Base-by-base conservation (phyloP, 2,113 vertebrate species). In the Columba janthina region DNA sequence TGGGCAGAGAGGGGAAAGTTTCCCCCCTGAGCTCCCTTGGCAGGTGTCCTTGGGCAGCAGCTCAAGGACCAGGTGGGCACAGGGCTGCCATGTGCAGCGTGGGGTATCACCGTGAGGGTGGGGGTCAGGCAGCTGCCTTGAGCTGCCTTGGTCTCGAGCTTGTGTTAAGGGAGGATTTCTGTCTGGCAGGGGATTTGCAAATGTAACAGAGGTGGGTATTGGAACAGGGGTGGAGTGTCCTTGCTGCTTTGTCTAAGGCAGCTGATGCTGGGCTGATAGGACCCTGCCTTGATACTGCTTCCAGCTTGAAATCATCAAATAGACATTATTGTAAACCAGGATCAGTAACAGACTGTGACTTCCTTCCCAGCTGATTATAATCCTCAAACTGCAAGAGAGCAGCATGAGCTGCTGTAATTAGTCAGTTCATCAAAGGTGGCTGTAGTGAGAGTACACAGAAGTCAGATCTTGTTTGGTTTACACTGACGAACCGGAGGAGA, bases 41-140 rank as follows among this genome's bases (percentile, higher is more conserved):
- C 1, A 8, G 26, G 44, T 1, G 6, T 26, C 60, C 28, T 21
- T 4, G 4, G 46, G n/a, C 42, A 46, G 58, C 4, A 5, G 38
- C 16, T 42, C 0, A 2, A 32, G 38, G 46, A 25, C 4, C 34
- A 16, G 69, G 42, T 4, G 10, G 81, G n/a, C 42, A 46, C 48
- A 40, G 58, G 32, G 74, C 50, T 21, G 34, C 46, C 26, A 9
- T n/a, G 14, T 5, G 46, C 34, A 20, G 11, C 5, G 13, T 4
- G 25, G 16, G 46, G 16, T 6, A 15, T 32, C 50, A 4, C n/a
- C 25, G 31, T 2, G 14, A 18, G 4, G 0, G 1, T 0, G 53
- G 34, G 11, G n/a, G 26, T 15, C 65, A 6, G 29, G 76, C 34
- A 5, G 67, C 20, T 48, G n/a, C n/a, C 28, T 25, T 0, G 8